Conservation (phyloP, 2,113 vertebrate species). For the Scomber colias region DNA sequence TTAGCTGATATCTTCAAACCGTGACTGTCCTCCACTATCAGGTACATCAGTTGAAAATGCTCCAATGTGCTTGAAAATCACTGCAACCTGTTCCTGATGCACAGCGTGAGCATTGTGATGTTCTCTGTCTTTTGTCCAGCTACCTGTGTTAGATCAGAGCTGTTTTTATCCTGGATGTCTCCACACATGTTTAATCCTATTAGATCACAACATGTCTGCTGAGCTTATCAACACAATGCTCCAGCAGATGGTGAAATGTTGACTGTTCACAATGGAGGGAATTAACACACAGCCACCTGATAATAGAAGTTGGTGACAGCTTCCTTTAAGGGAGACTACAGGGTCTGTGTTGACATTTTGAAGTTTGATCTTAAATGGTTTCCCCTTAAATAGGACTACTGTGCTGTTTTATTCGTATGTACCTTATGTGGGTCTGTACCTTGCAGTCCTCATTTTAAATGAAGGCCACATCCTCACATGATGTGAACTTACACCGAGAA, state of each 20-base stretch:
- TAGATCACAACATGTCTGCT: constrained; percentile 41
- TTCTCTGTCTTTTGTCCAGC: background rate
- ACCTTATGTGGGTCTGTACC: too few relatives aligned
- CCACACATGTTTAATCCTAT: constrained; percentile 58
- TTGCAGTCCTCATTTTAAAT: background rate
- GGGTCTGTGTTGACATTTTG: too few relatives aligned
- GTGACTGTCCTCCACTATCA: too few relatives aligned
- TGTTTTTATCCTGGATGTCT: constrained; percentile 13
- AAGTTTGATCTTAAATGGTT: too few relatives aligned
- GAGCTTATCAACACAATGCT: constrained; percentile 35
- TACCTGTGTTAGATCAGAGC: background rate
- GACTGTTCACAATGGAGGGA: constrained; percentile 58
- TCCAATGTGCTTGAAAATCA: too few relatives aligned
- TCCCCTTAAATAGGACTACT: too few relatives aligned
- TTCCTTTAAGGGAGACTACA: constrained; percentile 21
- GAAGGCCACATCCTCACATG: constrained; percentile 24
- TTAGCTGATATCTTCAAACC: too few relatives aligned
- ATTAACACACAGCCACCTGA: constrained; percentile 54
- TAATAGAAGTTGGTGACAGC: constrained; percentile 53
- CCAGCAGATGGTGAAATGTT: constrained; percentile 65
- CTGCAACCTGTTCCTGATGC: too few relatives aligned
- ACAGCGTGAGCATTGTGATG: too few relatives aligned
- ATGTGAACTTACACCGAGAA: constrained; percentile 23
- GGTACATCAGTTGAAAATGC: too few relatives aligned
- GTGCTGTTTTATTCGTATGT: too few relatives aligned